phyloP scores from a whole-genome alignment of 2,888 invertebrate species.

The Drosophila fulvimacula region DNA sequence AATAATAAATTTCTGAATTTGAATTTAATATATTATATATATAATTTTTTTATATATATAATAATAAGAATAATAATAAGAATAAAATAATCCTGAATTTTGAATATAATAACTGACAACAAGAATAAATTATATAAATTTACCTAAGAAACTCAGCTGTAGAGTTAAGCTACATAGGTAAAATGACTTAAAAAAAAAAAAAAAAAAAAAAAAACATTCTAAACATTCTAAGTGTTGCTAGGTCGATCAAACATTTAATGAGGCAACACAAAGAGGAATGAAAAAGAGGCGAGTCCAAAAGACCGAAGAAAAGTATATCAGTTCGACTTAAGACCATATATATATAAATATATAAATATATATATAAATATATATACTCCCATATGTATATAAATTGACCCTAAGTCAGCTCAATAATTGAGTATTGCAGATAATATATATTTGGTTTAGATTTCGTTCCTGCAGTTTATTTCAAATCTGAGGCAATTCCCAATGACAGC shows the following conservation, averaged over 20 bases:
- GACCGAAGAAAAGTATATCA: background rate
- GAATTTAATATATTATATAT: too few relatives aligned
- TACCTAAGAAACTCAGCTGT: too few relatives aligned
- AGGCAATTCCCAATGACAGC: conserved; percentile 18
- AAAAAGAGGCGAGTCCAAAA: background rate
- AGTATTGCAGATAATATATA: background rate
- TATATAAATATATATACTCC: background rate
- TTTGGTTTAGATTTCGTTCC: background rate
- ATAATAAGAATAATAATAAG: too few relatives aligned
- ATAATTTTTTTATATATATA: too few relatives aligned
- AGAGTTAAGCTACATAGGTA: too few relatives aligned
- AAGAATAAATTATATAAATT: too few relatives aligned
- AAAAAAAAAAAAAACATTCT: too few relatives aligned
- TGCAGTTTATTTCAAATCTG: background rate
- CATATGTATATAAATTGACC: background rate
- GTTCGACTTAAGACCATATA: background rate
- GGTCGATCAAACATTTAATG: background rate
- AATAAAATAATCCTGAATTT: too few relatives aligned
- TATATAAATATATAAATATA: background rate
- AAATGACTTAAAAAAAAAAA: too few relatives aligned
- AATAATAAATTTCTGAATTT: too few relatives aligned
- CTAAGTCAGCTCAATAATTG: background rate
- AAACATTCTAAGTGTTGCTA: too few relatives aligned
- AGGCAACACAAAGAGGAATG: background rate
- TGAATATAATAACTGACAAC: too few relatives aligned